These are phyloP conservation scores for Sebastes matsubarae DNA, from an alignment of 2,797 vertebrate genomes.

Conservation along the genomic window DNA sequence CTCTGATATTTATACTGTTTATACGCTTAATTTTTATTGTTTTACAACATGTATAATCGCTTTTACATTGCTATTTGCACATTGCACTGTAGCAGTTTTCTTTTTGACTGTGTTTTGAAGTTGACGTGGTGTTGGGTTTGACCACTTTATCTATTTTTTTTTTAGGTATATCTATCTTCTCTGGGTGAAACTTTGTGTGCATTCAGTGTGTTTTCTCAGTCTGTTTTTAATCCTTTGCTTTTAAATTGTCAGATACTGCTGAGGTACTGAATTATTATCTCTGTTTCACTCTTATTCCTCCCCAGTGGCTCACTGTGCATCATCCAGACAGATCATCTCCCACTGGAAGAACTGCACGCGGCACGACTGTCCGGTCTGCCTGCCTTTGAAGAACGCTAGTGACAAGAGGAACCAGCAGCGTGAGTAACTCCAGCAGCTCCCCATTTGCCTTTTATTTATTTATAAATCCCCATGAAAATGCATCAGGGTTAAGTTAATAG, in stretches of 20 bases:
- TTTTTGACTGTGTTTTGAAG: background rate
- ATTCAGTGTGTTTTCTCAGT: background rate
- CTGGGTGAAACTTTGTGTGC: too few relatives aligned
- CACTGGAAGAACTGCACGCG: conserved; percentile 99
- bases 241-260: background rate
- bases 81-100: background rate
- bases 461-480: accelerated
- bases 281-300: conserved; percentile 2
- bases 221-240: background rate
- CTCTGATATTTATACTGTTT: conserved; percentile 17
- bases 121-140: background rate
- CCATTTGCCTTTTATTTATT: too few relatives aligned
- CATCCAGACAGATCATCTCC: conserved; percentile 99
- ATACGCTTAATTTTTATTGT: conserved; percentile 3
- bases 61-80: conserved; percentile 1
- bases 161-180: background rate
- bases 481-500: background rate
- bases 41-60: conserved; percentile 10
- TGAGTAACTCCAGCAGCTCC: conserved; percentile 78
- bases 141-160: background rate
- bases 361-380: conserved; percentile 98
- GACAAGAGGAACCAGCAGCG: conserved; percentile 98
- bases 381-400: conserved; percentile 97
- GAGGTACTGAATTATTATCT: background rate
- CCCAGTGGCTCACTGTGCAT: conserved; percentile 94